Evolutionary conservation across 1,140 invertebrate genomes (phyloP).

Genomic region (Chlorops oryzae): DNA sequence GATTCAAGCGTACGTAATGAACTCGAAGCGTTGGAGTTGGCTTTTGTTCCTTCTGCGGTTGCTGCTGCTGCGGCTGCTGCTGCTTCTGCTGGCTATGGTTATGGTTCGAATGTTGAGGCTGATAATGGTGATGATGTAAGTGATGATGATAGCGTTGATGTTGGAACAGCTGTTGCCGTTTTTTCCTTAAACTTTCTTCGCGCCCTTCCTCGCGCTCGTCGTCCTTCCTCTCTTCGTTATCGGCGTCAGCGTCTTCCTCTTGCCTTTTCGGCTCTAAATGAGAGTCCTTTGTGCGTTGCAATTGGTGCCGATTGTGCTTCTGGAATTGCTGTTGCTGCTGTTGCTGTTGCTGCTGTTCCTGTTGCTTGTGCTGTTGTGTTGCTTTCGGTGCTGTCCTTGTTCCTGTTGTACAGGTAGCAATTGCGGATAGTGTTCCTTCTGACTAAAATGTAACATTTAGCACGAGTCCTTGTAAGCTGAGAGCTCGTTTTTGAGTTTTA

Average conservation of each 20-base stretch:
- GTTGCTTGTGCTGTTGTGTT: constrained; percentile 30
- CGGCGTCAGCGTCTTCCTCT: too few species aligned
- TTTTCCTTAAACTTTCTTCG: too few species aligned
- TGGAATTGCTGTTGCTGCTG: constrained; percentile 17
- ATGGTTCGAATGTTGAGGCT: too few species aligned
- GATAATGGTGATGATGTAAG: too few species aligned
- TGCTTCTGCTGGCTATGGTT: constrained; percentile 25
- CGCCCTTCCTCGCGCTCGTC: too few species aligned
- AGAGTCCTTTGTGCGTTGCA: too few species aligned
- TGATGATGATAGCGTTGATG: too few species aligned
- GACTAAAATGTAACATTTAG: constrained; percentile 19
- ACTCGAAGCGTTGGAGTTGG: background rate
- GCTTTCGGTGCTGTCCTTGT: constrained; percentile 27
- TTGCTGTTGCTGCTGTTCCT: constrained; percentile 31
- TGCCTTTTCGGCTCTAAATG: too few species aligned
- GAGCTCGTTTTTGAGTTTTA: too few species aligned
- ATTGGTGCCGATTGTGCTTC: constrained; percentile 20
- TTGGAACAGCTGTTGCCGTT: too few species aligned
- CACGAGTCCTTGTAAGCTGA: too few species aligned
- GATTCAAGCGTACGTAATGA: background rate
- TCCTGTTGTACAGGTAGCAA: constrained; percentile 13
- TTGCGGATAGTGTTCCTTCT: constrained; percentile 15
- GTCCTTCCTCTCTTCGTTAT: too few species aligned
- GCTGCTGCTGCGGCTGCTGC: constrained; percentile 23
- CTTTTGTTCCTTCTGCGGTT: constrained; percentile 13